Conservation (phyloP, 2,113 vertebrate genomes). For the Oreochromis spilurus region DNA sequence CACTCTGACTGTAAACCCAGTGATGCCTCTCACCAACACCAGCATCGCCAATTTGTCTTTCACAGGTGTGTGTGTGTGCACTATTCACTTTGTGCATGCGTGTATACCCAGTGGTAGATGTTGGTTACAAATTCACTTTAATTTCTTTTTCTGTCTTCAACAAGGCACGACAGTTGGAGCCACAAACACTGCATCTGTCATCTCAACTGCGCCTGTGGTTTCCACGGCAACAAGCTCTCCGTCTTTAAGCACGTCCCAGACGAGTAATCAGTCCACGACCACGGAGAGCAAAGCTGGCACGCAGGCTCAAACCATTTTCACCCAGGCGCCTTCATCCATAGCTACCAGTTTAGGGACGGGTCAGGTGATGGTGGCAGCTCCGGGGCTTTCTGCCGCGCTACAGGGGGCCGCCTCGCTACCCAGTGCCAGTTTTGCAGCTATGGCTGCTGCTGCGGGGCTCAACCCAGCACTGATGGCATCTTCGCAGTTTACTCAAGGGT, state of each 20-base stretch:
- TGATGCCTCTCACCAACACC: constrained; percentile 91
- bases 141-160: background rate
- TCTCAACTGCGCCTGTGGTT: constrained; percentile 85
- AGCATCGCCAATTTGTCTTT: constrained; percentile 83
- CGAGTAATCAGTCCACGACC: constrained; percentile 69
- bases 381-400: constrained; percentile 84
- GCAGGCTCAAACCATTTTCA: constrained; percentile 75
- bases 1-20: constrained; percentile 92
- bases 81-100: background rate
- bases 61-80: constrained; percentile 76
- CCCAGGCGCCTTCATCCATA: constrained; percentile 82
- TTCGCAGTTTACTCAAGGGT: constrained; percentile 93
- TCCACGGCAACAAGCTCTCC: constrained; percentile 83
- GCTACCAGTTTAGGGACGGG: constrained; percentile 80
- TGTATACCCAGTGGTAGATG: background rate
- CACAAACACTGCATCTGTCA: constrained; percentile 89
- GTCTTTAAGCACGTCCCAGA: constrained; percentile 84
- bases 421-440: constrained; percentile 91
- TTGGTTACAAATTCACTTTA: background rate
- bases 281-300: constrained; percentile 69
- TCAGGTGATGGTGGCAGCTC: constrained; percentile 92
- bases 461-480: constrained; percentile 93
- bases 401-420: constrained; percentile 86
- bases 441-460: constrained; percentile 94
- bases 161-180: constrained; percentile 82